phyloP scores from a whole-genome alignment of 2,888 invertebrate species.

The Caenorhabditis parvicauda region DNA sequence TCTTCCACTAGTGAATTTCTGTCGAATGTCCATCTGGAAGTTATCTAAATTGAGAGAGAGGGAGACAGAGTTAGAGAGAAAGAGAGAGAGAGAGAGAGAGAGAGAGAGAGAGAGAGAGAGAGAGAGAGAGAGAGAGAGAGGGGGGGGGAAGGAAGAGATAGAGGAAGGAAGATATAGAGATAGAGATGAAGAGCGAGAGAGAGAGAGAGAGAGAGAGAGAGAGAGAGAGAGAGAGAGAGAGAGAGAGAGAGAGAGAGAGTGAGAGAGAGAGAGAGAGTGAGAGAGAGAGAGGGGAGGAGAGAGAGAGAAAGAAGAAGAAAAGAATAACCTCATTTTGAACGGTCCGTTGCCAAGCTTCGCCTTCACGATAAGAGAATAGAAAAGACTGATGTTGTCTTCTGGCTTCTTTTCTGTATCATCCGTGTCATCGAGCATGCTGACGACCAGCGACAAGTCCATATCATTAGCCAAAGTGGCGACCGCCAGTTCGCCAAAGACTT shows the following conservation, averaged over 20 bases:
- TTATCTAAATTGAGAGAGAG: conserved; percentile 17
- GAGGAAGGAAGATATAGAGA: not conserved
- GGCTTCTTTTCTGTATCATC: conserved; percentile 13
- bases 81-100: conserved; percentile 9
- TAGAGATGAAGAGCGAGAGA: conserved; percentile 2
- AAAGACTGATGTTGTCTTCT: conserved; percentile 4
- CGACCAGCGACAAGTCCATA: conserved; percentile 84
- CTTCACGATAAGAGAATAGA: conserved; percentile 9
- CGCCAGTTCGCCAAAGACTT: conserved; percentile 70
- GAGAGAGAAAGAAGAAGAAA: not conserved
- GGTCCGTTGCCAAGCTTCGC: conserved; percentile 14
- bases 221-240: not conserved
- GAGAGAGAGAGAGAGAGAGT: not conserved
- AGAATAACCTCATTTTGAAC: too few species aligned
- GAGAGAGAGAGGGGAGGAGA: not conserved
- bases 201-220: not conserved
- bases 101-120: conserved; percentile 13
- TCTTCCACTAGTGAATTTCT: too few species aligned
- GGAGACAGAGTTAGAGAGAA: conserved; percentile 10
- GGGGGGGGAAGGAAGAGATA: conserved; percentile 1
- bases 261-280: not conserved
- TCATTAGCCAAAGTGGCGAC: conserved; percentile 84
- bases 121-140: not conserved
- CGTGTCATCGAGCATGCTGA: conserved; percentile 64
- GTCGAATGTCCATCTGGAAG: conserved; percentile 6